Evolutionary conservation across 2,113 vertebrate genomes (phyloP).

Genomic region (Emydura subglobosa): DNA sequence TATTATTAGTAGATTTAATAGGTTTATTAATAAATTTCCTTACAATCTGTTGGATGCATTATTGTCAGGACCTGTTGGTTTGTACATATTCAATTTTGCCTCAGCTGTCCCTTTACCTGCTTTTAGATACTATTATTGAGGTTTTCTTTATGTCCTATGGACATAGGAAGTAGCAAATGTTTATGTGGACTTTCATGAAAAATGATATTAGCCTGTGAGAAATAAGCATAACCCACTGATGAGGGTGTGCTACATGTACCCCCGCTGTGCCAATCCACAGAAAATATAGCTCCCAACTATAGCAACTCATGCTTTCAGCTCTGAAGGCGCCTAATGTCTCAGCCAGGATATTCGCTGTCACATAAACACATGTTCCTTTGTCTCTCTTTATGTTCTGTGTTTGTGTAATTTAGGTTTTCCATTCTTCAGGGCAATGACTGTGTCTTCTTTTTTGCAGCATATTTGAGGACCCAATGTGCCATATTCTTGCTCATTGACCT

Average conservation of each 20-base stretch:
- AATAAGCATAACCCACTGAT: background rate
- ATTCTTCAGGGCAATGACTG: accelerated
- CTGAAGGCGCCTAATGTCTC: background rate
- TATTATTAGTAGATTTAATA: background rate
- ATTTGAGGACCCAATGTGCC: background rate
- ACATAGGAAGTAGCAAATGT: background rate
- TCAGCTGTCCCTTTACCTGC: background rate
- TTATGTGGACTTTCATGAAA: background rate
- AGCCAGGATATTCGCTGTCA: background rate
- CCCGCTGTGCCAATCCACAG: background rate
- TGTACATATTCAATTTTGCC: background rate
- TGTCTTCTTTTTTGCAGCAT: accelerated
- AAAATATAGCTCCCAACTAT: background rate
- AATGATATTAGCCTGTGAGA: background rate
- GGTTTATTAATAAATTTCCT: background rate
- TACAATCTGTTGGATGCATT: background rate
- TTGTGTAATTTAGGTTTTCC: background rate
- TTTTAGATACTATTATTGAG: background rate
- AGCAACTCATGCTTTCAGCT: background rate
- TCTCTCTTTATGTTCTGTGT: background rate
- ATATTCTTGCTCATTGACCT: background rate
- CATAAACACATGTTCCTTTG: background rate
- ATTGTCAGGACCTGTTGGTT: background rate
- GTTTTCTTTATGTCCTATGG: background rate
- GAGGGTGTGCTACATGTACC: background rate